Base-by-base conservation (phyloP, 2,113 vertebrate species). In the Vidua macroura region DNA sequence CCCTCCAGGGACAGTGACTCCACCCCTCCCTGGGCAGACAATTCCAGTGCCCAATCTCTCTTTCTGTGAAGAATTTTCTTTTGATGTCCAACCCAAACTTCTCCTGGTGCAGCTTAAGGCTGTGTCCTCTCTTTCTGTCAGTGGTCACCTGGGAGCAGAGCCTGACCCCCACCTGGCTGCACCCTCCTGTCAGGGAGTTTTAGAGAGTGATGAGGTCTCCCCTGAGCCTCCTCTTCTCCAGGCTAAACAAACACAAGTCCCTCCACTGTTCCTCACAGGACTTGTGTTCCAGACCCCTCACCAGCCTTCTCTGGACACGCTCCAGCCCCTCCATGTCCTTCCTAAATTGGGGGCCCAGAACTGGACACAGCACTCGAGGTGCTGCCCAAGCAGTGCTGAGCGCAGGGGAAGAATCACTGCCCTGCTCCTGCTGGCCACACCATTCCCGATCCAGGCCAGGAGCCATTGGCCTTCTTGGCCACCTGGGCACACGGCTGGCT, bases 151-250 rank as follows among this genome's bases (percentile, higher is more conserved):
- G 35, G n/a, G 63, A 30, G 41, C 10, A 48, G 63, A 68, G 28
- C 4, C n/a, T 0, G 0, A 27, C 10, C 46, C 27, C 22, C 7
- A 5, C 13, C 62, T 21, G 51, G 5, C 9, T 3, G 8, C 21
- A 55, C 0, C 6, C 41, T 3, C 41, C 15, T 15, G 0, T 31
- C 63, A 37, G 27, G 9, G 21, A 13, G 15, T 0, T 56, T 21
- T 3, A 6, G 20, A 24, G 62, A 56, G 27, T 10, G 33, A 25
- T 20, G 16, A 31, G 33, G 15, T 25, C 41, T 3, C 28, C 60
- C 15, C 39, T 30, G 49, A 66, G 49, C 4, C 49, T 55, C 62
- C 51, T 55, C 5, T 7, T 12, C 7, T 51, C 33, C 41, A 46
- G 27, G 33, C 2, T 20, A 35, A 67, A 55, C 62, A 46, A 1